Conservation (phyloP, 2,113 vertebrate genomes). For the Thryonomys swinderianus region DNA sequence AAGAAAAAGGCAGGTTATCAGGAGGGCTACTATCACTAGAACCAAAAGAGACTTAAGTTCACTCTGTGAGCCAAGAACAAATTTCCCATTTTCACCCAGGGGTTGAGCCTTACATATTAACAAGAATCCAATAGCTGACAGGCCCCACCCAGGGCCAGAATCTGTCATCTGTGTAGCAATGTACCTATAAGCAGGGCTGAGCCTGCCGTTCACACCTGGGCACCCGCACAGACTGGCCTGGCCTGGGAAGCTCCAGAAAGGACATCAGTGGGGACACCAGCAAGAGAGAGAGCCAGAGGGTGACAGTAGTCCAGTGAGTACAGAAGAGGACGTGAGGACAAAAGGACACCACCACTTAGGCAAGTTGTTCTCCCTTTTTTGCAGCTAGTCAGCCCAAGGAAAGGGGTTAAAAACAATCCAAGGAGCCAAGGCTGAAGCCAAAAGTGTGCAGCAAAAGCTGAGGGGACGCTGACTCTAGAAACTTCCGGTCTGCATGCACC, state of each 20-base stretch:
- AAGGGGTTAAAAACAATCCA: background rate
- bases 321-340: background rate
- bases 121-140: background rate
- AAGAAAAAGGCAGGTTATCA: background rate
- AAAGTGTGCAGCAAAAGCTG: background rate
- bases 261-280: background rate
- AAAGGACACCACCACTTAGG: background rate
- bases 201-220: background rate
- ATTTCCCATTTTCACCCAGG: background rate
- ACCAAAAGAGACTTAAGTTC: background rate
- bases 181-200: background rate
- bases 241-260: background rate
- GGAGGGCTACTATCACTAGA: background rate
- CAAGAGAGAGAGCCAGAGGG: background rate
- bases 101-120: background rate
- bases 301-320: background rate
- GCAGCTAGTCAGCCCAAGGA: background rate
- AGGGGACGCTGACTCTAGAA: too few species aligned
- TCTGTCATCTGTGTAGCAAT: background rate
- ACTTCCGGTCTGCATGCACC: background rate
- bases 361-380: background rate
- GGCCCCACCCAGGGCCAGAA: background rate
- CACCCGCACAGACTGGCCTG: background rate
- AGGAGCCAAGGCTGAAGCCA: background rate
- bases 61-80: background rate